Conservation (phyloP, 2,797 vertebrate genomes). For the Sparus aurata region DNA sequence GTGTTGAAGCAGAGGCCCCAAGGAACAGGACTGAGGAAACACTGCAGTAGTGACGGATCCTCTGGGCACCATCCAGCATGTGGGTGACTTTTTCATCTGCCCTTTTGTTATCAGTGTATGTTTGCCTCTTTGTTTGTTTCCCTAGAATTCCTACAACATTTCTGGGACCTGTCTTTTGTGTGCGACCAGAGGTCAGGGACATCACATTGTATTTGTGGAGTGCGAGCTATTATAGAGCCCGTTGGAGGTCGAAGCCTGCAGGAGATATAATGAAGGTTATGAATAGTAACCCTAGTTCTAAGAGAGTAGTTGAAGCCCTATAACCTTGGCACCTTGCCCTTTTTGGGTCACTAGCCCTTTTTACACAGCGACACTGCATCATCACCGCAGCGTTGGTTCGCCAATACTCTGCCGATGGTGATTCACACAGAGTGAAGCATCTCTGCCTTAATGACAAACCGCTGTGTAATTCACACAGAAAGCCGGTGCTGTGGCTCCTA, state of each 20-base stretch:
- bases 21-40: too few species aligned
- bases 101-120: slow-evolving; percentile 25
- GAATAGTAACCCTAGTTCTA: slow-evolving; percentile 52
- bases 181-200: slow-evolving; percentile 19
- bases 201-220: slow-evolving; percentile 26
- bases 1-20: too few species aligned
- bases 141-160: slow-evolving; percentile 28
- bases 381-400: too few species aligned
- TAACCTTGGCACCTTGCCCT: slow-evolving; percentile 18
- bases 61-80: slow-evolving; percentile 27
- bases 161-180: slow-evolving; percentile 35
- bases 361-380: too few species aligned
- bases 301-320: slow-evolving; percentile 25
- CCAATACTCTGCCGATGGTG: too few species aligned
- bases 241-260: slow-evolving; percentile 47
- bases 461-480: too few species aligned
- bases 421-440: too few species aligned
- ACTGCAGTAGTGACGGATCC: slow-evolving; percentile 6
- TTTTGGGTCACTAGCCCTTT: slow-evolving; percentile 43
- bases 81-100: slow-evolving; percentile 5
- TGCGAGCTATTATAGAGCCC: slow-evolving; percentile 34
- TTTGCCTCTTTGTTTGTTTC: slow-evolving; percentile 43
- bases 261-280: slow-evolving; percentile 45
- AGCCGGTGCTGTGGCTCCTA: too few species aligned
- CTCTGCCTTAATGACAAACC: too few species aligned